These are phyloP conservation scores for Actenoides hombroni DNA, from an alignment of 2,113 vertebrate species.

Conservation along the genomic window DNA sequence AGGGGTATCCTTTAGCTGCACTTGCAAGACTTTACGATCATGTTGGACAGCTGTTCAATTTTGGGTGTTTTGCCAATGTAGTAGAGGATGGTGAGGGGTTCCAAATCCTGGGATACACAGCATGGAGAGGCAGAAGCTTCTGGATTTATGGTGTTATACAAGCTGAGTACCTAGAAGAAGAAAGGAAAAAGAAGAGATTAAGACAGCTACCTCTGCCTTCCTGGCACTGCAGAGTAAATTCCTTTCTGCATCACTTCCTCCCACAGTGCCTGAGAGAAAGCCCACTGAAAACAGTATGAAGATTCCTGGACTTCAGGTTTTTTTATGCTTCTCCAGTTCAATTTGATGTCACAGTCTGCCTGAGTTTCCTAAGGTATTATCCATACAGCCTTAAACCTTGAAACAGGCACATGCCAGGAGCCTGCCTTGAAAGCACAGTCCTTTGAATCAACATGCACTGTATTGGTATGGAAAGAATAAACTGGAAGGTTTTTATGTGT, in stretches of 20 bases:
- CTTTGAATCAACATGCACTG: not conserved
- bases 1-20: slow-evolving; percentile 87
- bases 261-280: not conserved
- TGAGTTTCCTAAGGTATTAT: not conserved
- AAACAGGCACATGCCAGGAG: not conserved
- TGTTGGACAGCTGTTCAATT: slow-evolving; percentile 97
- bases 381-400: not conserved
- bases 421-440: not conserved
- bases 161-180: slow-evolving; percentile 85
- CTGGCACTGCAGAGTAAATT: not conserved
- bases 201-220: not conserved
- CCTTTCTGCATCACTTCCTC: not conserved
- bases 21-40: slow-evolving; percentile 99
- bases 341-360: not conserved
- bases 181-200: slow-evolving; percentile 11
- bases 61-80: slow-evolving; percentile 96
- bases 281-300: not conserved
- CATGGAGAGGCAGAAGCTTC: slow-evolving; percentile 96
- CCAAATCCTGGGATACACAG: slow-evolving; percentile 95
- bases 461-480: not conserved
- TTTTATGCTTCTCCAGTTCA: not conserved
- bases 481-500: not conserved
- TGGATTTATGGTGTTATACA: slow-evolving; percentile 95
- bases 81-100: slow-evolving; percentile 96
- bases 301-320: not conserved